phyloP scores from a whole-genome alignment of 35 echinoderm and acorn worm species.

The Chiridota heheva region DNA sequence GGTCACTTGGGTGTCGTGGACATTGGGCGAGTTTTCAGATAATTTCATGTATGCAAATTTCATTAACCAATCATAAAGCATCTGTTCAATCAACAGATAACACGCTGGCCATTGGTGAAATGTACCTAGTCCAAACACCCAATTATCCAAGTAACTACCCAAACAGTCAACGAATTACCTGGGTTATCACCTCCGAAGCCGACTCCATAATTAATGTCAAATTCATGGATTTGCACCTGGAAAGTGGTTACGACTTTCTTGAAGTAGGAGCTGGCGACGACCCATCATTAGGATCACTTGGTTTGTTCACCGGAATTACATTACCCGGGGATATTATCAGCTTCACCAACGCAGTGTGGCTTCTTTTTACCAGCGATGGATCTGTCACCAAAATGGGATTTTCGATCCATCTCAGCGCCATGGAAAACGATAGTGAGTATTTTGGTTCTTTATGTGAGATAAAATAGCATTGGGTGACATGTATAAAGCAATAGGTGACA shows the following conservation, averaged over 20 bases:
- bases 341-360: neutral
- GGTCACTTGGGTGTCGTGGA: neutral
- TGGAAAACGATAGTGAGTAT: no score
- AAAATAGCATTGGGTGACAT: no score
- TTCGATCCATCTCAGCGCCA: no score
- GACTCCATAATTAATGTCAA: neutral
- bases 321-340: conserved; percentile 14
- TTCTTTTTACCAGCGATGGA: neutral
- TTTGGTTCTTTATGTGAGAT: no score
- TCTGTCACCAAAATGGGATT: conserved; percentile 12
- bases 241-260: conserved; percentile 33
- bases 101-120: no score
- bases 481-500: no score
- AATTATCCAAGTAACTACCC: conserved; percentile 20
- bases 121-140: neutral
- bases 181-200: neutral
- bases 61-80: no score
- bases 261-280: conserved; percentile 2
- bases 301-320: neutral
- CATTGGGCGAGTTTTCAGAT: neutral
- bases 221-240: conserved; percentile 9
- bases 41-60: neutral
- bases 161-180: conserved; percentile 12
- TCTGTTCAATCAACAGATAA: no score
- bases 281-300: neutral